Percentiles rank a stretch among this genome's conserved stretches.
These are phyloP conservation scores for Zelostemma sp. DNA, from an alignment of 1,140 invertebrate species.

Conservation along the genomic window DNA sequence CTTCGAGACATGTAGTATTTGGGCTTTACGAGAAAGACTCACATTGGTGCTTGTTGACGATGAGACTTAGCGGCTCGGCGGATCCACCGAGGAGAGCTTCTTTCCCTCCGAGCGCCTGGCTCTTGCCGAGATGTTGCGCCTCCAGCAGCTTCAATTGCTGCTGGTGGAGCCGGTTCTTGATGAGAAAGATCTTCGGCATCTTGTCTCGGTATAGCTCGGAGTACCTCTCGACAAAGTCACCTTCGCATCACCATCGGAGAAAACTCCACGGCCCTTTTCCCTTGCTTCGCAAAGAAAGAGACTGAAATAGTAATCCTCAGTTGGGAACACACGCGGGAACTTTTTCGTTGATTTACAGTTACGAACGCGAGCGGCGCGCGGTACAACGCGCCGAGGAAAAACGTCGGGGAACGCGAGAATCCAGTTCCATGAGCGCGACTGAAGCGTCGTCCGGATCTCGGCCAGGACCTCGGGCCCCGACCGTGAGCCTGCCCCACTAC, in stretches of 20 bases:
- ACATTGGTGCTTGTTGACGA: conserved; percentile 69
- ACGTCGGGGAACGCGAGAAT: conserved; percentile 28
- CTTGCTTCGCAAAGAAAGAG: not conserved
- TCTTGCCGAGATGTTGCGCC: conserved; percentile 76
- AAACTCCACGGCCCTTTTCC: not conserved
- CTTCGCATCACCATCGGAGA: conserved; percentile 44
- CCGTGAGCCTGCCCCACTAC: conserved; percentile 51
- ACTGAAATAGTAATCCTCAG: not conserved
- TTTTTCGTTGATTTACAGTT: conserved; percentile 54
- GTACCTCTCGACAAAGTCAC: conserved; percentile 31
- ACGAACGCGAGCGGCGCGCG: conserved; percentile 23
- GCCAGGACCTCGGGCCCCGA: conserved; percentile 60
- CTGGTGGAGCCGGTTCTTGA: conserved; percentile 89
- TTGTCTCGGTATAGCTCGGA: conserved; percentile 41
- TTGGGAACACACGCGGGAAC: not conserved
- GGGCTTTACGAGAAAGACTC: conserved; percentile 46
- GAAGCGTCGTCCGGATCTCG: conserved; percentile 55
- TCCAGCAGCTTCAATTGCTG: conserved; percentile 84
- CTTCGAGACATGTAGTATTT: not conserved
- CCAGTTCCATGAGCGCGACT: conserved; percentile 63
- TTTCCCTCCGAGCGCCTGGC: conserved; percentile 60
- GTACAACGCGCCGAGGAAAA: conserved; percentile 19
- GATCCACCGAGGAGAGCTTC: conserved; percentile 61
- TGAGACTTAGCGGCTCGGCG: conserved; percentile 65
- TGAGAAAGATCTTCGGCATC: conserved; percentile 92